Evolutionary conservation across 53 echinoderm and acorn worm species (phyloP), one percentile per base, ranked within the genome.

Genomic region (Echinarachnius parma): DNA sequence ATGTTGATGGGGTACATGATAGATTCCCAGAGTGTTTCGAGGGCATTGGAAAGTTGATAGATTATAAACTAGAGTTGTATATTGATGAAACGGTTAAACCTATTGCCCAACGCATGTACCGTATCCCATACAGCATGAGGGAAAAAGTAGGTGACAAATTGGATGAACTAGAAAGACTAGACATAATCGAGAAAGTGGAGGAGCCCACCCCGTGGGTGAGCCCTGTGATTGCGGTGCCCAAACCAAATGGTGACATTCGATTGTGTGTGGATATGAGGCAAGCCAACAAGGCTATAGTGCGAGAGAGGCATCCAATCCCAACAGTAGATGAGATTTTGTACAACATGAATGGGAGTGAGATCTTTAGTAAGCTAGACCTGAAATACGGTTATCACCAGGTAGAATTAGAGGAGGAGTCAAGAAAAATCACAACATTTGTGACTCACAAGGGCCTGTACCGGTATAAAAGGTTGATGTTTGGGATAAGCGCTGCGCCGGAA

Each of bases 311-410:
- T 32, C 86, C 67, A 4, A 86, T 86, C 27, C 86, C 80, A 5
- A n/a, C n/a, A n/a, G n/a, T n/a, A n/a, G n/a, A n/a, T n/a, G n/a
- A n/a, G n/a, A n/a, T n/a, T n/a, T n/a, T n/a, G n/a, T n/a, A n/a
- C n/a, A n/a, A n/a, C n/a, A n/a, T n/a, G n/a, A n/a, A n/a, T n/a
- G n/a, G n/a, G 18, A 75, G 60, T 32, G 60, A 62, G 30, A 79
- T 79, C 32, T 87, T 87, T 25, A 83, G 79, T 57, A 87, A 79
- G 37, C 16, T 87, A 14, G 83, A 87, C 31, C 34, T 87, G 1
- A 83, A 75, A 30, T 66, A 80, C 11, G 83, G 79, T 1, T 88
- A 79, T 31, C 79, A 83, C 42, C 88, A 83, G 61, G 53, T 83
- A 61, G 88, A 83, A 57, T 44, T 83, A 14, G 83, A 75, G 37